These are phyloP conservation scores for Sebastes flavidus DNA, from an alignment of 2,797 vertebrate species.

Conservation along the genomic window DNA sequence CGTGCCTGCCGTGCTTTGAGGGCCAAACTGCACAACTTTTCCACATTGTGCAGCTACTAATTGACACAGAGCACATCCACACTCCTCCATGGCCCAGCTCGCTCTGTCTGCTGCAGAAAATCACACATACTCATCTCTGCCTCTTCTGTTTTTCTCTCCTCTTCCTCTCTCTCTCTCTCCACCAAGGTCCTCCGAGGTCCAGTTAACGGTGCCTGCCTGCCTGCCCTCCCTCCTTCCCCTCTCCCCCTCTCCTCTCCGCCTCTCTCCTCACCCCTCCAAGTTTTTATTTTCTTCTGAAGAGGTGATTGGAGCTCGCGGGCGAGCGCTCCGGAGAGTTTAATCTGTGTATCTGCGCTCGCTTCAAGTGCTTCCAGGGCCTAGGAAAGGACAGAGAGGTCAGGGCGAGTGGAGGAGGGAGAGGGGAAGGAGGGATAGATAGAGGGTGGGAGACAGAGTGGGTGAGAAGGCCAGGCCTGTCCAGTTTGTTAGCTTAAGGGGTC, in stretches of 20 bases:
- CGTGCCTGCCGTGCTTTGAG: constrained; percentile 53
- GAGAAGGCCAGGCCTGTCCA: constrained; percentile 47
- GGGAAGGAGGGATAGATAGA: constrained; percentile 35
- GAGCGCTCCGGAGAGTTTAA: constrained; percentile 76
- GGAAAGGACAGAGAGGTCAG: constrained; percentile 77
- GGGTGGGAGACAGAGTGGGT: constrained; percentile 26
- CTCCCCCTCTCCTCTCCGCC: background rate
- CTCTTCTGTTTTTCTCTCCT: constrained; percentile 25
- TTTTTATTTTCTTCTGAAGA: constrained; percentile 74
- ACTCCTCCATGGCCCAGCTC: constrained; percentile 45
- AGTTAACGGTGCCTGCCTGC: constrained; percentile 54
- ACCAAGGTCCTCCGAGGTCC: constrained; percentile 76
- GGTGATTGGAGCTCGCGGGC: constrained; percentile 72
- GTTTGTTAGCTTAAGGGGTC: constrained; percentile 53
- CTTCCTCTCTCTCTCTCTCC: constrained; percentile 41
- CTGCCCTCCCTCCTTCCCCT: background rate
- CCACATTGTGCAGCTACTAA: constrained; percentile 62
- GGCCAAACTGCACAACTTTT: constrained; percentile 49
- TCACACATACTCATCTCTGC: constrained; percentile 52
- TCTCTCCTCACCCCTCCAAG: constrained; percentile 31
- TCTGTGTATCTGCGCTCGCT: constrained; percentile 79
- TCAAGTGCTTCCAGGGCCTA: constrained; percentile 78
- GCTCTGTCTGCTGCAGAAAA: constrained; percentile 58
- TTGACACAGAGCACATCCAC: constrained; percentile 67
- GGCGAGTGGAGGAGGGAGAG: constrained; percentile 47